Evolutionary conservation across 2,797 vertebrate genomes (phyloP), one percentile per base, ranked within the genome.

Genomic region (Falco novaeseelandiae): DNA sequence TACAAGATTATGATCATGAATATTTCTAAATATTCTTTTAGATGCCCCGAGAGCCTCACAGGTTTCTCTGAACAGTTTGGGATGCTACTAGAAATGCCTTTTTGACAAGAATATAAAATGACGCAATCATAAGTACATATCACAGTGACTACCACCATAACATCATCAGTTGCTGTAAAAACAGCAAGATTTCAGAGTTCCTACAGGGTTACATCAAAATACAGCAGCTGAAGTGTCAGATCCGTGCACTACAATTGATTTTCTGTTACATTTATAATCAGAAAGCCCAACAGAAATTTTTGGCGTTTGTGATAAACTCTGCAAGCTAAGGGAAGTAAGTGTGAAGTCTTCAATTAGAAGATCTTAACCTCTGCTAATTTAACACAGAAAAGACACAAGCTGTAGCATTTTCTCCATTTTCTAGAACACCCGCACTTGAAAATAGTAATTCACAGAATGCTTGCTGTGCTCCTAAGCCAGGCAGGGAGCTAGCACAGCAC

Each of bases 21-120:
- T 59, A 88, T 91, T 88, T 94, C 65, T 87, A 80, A 88, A 38
- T 81, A 93, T 52, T 48, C 34, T 69, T 66, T 89, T 36, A 90
- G 79, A 89, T 61, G 26, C 14, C 83, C 2, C 1, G 25, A 91
- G 74, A 89, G 36, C n/a, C 55, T 83, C 66, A 49, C 49, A 92
- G 66, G 63, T 87, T 88, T 86, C 69, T 93, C 83, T 80, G 67
- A 83, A 71, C n/a, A 86, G 89, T 86, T 46, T 78, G 51, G 72
- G 81, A 84, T 57, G 63, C 65, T 73, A 67, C 38, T 72, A 59
- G 82, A 85, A 94, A 87, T 48, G 25, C 18, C 42, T 89, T 78
- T 76, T 90, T 87, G 74, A 87, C 29, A 57, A 66, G 69, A 78
- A 69, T 66, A 38, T 66, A 65, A 88, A 90, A 91, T n/a, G n/a